Evolutionary conservation across 2,797 vertebrate genomes (phyloP).

Genomic region (Hydrocynus forskahlii): DNA sequence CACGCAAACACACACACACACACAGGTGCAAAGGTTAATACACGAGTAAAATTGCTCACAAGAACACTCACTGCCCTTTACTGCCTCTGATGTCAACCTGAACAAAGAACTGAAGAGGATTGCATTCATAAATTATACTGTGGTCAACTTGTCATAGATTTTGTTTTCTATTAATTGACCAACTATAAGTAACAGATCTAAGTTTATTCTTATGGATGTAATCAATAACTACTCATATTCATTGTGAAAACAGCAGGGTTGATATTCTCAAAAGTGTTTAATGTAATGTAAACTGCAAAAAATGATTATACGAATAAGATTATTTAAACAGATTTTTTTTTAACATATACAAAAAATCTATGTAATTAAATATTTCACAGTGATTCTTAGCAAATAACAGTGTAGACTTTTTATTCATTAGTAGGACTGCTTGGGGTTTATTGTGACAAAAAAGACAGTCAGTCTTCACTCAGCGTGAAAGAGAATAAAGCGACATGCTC

Average conservation of each 20-base stretch:
- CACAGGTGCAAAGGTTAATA: not conserved
- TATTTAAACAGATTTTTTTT: not conserved
- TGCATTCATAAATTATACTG: not conserved
- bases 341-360: not conserved
- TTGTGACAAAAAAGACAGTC: not conserved
- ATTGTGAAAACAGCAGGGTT: slow-evolving; percentile 10
- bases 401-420: not conserved
- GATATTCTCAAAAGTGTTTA: not conserved
- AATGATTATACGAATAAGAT: not conserved
- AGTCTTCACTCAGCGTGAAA: not conserved
- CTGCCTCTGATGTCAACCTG: not conserved
- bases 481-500: slow-evolving; percentile 31
- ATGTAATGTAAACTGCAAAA: slow-evolving; percentile 1
- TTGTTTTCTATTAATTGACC: slow-evolving; percentile 9
- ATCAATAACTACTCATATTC: slow-evolving; percentile 9
- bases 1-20: not conserved
- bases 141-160: slow-evolving; percentile 1
- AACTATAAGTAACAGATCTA: slow-evolving; percentile 27
- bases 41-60: slow-evolving; percentile 8
- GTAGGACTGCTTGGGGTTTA: not conserved
- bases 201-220: slow-evolving; percentile 10
- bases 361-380: not conserved
- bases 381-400: not conserved
- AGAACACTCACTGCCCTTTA: slow-evolving; percentile 11
- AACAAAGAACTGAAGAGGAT: not conserved